A percentile compares a stretch with the other conserved stretches of the same genome.
Evolutionary conservation across 2,113 vertebrate species (phyloP).

Genomic region (Laticauda laticaudata): DNA sequence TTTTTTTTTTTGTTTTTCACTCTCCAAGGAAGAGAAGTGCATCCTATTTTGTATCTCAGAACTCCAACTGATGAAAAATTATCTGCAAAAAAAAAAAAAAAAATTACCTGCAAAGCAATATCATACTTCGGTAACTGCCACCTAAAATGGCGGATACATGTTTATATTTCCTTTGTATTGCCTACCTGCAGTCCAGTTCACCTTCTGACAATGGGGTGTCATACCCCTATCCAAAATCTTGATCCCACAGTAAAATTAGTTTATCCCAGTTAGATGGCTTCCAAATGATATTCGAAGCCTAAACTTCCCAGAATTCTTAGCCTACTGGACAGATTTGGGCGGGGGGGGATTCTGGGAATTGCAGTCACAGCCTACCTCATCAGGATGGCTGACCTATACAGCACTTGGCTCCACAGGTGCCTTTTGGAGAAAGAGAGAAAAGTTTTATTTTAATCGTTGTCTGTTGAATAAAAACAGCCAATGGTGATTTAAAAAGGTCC

Average conservation of each 20-base stretch:
- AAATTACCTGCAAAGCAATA: not conserved
- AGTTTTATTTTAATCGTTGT: not conserved
- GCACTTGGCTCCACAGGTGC: not conserved
- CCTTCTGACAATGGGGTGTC: not conserved
- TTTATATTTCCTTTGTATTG: not conserved
- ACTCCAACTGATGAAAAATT: conserved; percentile 36
- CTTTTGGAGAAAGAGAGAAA: not conserved
- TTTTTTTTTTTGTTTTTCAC: conserved; percentile 20
- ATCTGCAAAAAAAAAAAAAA: not conserved
- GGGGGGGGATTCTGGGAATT: not conserved
- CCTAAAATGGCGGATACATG: not conserved
- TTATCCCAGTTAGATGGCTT: not conserved
- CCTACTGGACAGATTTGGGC: not conserved
- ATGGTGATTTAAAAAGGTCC: conserved; percentile 23
- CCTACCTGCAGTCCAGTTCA: too few relatives aligned
- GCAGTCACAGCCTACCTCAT: not conserved
- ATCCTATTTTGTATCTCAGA: not conserved
- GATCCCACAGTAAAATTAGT: not conserved
- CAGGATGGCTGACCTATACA: not conserved
- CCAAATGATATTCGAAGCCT: not conserved
- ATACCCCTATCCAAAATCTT: not conserved
- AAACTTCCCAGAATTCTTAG: not conserved
- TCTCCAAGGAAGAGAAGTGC: not conserved
- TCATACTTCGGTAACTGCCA: too few relatives aligned
- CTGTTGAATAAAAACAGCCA: not conserved